A percentile compares a stretch with the other conserved stretches of the same genome.
Evolutionary conservation across 2,113 vertebrate species (phyloP).

Genomic region (Salvator merianae): DNA sequence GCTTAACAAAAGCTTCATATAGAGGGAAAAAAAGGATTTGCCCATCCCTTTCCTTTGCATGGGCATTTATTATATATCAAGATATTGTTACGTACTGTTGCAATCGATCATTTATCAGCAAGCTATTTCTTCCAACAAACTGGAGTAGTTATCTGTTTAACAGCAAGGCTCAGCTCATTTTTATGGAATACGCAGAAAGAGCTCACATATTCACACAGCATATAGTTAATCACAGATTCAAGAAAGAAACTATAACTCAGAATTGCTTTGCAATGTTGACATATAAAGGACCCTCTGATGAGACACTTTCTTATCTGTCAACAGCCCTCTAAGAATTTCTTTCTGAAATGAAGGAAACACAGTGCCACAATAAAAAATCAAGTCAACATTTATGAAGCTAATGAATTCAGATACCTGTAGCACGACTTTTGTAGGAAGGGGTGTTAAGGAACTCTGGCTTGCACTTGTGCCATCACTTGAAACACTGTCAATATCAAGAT

Average conservation of each 20-base stretch:
- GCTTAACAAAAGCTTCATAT: no score
- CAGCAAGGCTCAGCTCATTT: no score
- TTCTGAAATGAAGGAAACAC: not conserved
- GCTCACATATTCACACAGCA: no score
- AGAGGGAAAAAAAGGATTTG: no score
- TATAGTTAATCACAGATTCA: not conserved
- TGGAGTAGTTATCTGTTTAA: no score
- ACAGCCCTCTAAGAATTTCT: not conserved
- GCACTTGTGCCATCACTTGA: conserved; percentile 54
- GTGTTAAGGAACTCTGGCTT: not conserved
- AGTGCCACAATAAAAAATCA: not conserved
- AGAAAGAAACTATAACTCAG: not conserved
- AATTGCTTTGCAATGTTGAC: not conserved
- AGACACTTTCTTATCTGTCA: not conserved
- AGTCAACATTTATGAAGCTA: not conserved
- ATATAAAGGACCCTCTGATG: not conserved
- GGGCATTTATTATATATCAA: no score
- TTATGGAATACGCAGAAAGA: no score
- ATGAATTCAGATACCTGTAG: conserved; percentile 74
- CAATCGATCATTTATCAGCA: no score
- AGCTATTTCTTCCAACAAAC: no score
- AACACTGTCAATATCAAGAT: conserved; percentile 81
- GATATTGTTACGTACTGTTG: no score
- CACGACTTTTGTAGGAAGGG: conserved; percentile 42
- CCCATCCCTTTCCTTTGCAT: no score